These are phyloP conservation scores for Mus musculus DNA, from an alignment of 2,113 vertebrate species.

Conservation along the genomic window GRCm39 chr1:75779501-75780000, in stretches of 20 bases:
- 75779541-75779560: conserved; percentile 68
- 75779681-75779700: neutral
- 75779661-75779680: conserved; percentile 5
- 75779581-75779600: conserved; percentile 45
- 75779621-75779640: neutral
- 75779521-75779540: conserved; percentile 50
- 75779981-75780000: conserved; percentile 8
- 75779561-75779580: conserved; percentile 51
- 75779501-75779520: conserved; percentile 11
- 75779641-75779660: conserved; percentile 44
- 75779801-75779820: neutral
- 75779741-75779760: neutral
- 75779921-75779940: conserved; percentile 17
- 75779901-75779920: conserved; percentile 4
- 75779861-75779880: neutral
- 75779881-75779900: neutral
- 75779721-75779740: neutral
- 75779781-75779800: neutral
- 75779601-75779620: conserved; percentile 44
- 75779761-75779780: neutral
- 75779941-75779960: neutral
- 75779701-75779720: neutral
- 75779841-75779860: neutral
- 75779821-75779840: neutral
- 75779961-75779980: neutral